Evolutionary conservation across 64 coral and sea anemone species (phyloP).

Genomic region (Trachythela sp.): DNA sequence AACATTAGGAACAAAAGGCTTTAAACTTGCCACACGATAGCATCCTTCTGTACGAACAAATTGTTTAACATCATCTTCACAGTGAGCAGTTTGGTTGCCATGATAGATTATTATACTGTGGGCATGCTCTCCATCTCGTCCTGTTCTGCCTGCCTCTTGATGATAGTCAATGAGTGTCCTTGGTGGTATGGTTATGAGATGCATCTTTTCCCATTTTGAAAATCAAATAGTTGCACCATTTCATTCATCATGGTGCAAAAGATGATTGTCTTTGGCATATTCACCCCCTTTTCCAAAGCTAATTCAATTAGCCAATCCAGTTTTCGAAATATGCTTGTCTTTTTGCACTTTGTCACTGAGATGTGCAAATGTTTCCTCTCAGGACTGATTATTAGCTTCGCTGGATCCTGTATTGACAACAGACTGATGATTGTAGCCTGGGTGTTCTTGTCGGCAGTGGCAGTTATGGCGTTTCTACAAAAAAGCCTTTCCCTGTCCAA

Average conservation of each 20-base stretch:
- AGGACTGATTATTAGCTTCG: neutral
- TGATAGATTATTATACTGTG: neutral
- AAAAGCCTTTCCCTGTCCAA: conserved; percentile 14
- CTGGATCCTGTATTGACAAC: neutral
- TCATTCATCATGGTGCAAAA: conserved; percentile 30
- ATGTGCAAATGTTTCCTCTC: neutral
- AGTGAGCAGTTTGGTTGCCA: conserved; percentile 26
- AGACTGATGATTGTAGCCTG: neutral
- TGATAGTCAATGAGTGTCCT: conserved; percentile 15
- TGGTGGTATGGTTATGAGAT: neutral
- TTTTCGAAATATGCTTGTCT: conserved; percentile 16
- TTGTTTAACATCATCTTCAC: conserved; percentile 32
- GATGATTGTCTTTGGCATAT: conserved; percentile 36
- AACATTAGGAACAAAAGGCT: neutral
- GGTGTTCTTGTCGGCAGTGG: conserved; percentile 17
- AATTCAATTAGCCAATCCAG: conserved; percentile 19
- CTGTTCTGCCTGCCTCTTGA: conserved; percentile 24
- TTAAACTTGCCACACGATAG: neutral
- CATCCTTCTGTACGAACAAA: conserved; percentile 15
- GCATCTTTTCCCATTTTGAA: conserved; percentile 10
- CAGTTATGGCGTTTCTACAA: conserved; percentile 6
- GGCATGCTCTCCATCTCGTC: conserved; percentile 28
- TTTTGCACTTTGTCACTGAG: conserved; percentile 15
- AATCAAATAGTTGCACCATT: conserved; percentile 9
- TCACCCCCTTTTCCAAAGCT: conserved; percentile 1